Evolutionary conservation across 2,888 invertebrate species (phyloP).

Genomic region (Pseudeuparius sepicola): DNA sequence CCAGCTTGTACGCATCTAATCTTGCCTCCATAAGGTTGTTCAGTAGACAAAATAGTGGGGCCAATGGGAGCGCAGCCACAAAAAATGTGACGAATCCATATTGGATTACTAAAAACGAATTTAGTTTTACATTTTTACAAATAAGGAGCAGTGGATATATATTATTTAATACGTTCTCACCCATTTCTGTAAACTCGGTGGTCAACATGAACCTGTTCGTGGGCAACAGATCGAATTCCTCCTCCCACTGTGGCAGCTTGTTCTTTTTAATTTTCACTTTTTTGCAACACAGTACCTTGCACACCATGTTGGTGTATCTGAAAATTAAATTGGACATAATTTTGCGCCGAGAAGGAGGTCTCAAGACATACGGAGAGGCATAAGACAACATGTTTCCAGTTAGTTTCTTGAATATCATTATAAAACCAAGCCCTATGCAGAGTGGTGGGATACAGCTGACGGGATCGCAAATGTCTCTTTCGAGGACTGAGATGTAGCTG

Average conservation of each 20-base stretch:
- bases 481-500: conserved; percentile 25
- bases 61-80: conserved; percentile 54
- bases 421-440: conserved; percentile 46
- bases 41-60: conserved; percentile 51
- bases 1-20: conserved; percentile 30
- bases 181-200: conserved; percentile 33
- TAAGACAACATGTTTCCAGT: conserved; percentile 4
- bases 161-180: no score
- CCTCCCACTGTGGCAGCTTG: conserved; percentile 32
- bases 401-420: conserved; percentile 43
- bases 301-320: no score
- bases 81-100: conserved; percentile 58
- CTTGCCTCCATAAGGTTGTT: conserved; percentile 53
- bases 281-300: no score
- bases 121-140: no score
- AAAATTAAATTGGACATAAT: no score
- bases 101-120: conserved; percentile 45
- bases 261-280: no score
- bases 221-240: conserved; percentile 32
- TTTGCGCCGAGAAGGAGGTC: no score
- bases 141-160: no score
- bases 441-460: conserved; percentile 49
- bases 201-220: conserved; percentile 31
- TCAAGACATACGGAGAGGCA: conserved; percentile 40
- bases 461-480: conserved; percentile 39